Base-by-base conservation (phyloP, 2,797 vertebrate species). In the Schizopygopsis pylzovi region DNA sequence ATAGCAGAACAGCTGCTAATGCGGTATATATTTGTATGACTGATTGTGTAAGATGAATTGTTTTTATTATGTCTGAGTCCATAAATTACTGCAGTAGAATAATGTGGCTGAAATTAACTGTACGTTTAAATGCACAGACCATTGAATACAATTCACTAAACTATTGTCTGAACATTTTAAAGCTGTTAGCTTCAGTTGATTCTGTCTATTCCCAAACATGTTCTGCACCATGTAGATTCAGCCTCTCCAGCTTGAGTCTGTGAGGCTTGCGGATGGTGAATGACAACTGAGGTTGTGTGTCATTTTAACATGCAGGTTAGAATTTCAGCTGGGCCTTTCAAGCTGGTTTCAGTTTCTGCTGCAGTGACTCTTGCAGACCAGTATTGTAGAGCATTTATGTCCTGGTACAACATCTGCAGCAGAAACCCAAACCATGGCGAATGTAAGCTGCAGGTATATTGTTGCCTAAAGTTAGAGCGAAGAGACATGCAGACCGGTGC, bases 341-440 rank as follows among this genome's bases (percentile, higher is more conserved):
- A 95, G 94, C 94, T 92, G 94, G 93, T 96, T 97, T 98, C 97
- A 98, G 96, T 95, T 99, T 97, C 97, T 99, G 97, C 98, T 96
- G 98, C 97, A 97, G 96, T 96, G 90, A 52, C 37, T 67, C 15
- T 67, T 13, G n/a, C n/a, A 13, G 20, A 49, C 41, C 20, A 37
- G 20, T 33, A 37, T 4, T 41, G n/a, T 16, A 84, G 52, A 39
- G n/a, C 3, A 1, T 73, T 8, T 86, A 20, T 80, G 81, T 88
- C 68, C 13, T 72, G 86, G 90, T 91, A 88, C 88, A 76, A 86
- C 80, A 83, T 94, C 93, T 95, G 97, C 97, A 99, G 98, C 98
- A 99, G 98, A 95, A 99, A 95, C 97, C 97, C 97, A 97, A 96
- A 97, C 96, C 92, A 92, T 95, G 96, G 96, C 95, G 95, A 95